These are phyloP conservation scores for Drosophila dives DNA, from an alignment of 2,888 invertebrate genomes.

Conservation along the genomic window DNA sequence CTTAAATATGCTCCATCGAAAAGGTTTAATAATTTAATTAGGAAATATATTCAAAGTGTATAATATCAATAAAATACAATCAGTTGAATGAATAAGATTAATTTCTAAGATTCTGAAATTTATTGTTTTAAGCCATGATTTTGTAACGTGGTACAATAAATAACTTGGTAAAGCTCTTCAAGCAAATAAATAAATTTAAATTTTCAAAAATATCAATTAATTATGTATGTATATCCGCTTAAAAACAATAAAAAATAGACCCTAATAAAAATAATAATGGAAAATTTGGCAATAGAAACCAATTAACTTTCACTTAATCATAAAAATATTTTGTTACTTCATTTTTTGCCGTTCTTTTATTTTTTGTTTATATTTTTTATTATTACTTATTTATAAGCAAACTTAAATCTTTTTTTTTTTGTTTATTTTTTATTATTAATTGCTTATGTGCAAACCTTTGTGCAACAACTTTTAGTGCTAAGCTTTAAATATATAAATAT, in stretches of 20 bases:
- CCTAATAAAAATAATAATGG: not conserved
- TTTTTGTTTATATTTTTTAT: not conserved
- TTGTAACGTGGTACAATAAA: not conserved
- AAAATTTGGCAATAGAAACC: not conserved
- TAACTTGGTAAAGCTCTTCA: not conserved
- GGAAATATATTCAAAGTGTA: conserved; percentile 12
- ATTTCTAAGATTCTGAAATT: not conserved
- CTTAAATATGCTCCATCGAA: conserved; percentile 30
- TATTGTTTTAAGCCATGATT: not conserved
- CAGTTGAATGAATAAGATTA: not conserved
- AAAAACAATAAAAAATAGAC: not conserved
- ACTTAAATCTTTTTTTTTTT: not conserved
- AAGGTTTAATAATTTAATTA: conserved; percentile 41
- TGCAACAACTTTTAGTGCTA: not conserved
- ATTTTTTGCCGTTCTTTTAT: not conserved
- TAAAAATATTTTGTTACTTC: not conserved
- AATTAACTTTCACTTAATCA: not conserved
- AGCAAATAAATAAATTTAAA: not conserved
- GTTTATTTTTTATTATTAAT: not conserved
- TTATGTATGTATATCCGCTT: not conserved
- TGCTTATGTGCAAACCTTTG: not conserved
- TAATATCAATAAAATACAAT: not conserved
- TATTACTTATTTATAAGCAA: not conserved
- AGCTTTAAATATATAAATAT: not conserved
- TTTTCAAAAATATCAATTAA: not conserved